phyloP scores from a whole-genome alignment of 2,113 vertebrate genomes.

The Saccopteryx leptura region DNA sequence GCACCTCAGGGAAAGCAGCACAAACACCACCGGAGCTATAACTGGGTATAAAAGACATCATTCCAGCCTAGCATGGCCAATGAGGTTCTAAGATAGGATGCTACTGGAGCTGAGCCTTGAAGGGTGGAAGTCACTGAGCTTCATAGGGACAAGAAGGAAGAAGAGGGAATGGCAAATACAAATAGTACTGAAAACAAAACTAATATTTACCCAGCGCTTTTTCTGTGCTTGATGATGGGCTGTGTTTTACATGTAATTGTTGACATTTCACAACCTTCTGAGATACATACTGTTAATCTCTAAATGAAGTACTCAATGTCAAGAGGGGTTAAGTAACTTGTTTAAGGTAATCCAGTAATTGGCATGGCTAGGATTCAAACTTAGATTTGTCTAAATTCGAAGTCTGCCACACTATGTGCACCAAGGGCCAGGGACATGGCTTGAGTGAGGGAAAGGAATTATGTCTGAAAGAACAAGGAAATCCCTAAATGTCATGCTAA shows the following conservation, averaged over 20 bases:
- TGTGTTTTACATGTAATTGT: not conserved
- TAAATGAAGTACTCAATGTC: constrained; percentile 9
- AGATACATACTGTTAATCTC: not conserved
- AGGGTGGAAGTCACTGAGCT: not conserved
- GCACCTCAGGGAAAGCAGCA: not conserved
- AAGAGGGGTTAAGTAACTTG: not conserved
- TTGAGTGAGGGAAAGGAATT: not conserved
- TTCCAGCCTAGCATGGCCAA: not conserved
- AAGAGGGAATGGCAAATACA: not conserved
- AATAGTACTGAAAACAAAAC: constrained; percentile 21
- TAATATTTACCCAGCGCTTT: constrained; percentile 1
- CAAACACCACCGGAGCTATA: constrained; percentile 30
- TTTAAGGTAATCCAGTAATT: constrained; percentile 14
- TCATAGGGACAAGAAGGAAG: not conserved
- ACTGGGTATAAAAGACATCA: not conserved
- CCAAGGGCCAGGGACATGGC: not conserved
- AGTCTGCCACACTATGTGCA: not conserved
- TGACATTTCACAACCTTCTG: constrained; percentile 26
- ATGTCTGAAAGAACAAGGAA: not conserved
- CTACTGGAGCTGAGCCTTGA: not conserved
- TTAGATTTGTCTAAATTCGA: not conserved
- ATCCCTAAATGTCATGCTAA: not conserved
- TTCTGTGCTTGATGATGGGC: constrained; percentile 7
- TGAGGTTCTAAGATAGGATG: not conserved
- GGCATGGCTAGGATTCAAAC: constrained; percentile 9